Conservation (phyloP, 2,888 invertebrate genomes). For the Eristalis pertinax region DNA sequence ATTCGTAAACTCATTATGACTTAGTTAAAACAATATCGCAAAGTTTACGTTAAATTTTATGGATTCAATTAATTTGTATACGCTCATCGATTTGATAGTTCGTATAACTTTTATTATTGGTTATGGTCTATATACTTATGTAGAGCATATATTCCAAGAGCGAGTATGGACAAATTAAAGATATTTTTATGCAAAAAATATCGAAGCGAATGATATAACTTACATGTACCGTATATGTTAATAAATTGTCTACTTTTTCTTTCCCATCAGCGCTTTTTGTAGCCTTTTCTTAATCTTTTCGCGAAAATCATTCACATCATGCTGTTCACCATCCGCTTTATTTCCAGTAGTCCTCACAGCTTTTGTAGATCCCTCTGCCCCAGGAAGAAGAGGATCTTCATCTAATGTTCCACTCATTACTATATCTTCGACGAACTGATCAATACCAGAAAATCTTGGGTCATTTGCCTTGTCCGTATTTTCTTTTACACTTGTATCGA, state of each 20-base stretch:
- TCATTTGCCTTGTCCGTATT: not conserved
- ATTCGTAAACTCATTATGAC: too few relatives aligned
- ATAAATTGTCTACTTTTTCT: conserved; percentile 71
- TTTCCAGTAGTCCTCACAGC: not conserved
- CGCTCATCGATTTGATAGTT: too few relatives aligned
- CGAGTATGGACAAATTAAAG: too few relatives aligned
- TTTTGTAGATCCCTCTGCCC: not conserved
- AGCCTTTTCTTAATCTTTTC: conserved; percentile 79
- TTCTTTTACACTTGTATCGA: conserved; percentile 40
- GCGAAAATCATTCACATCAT: conserved; percentile 76
- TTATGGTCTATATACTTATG: too few relatives aligned
- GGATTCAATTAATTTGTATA: too few relatives aligned
- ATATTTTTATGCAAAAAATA: too few relatives aligned
- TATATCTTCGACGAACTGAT: conserved; percentile 29
- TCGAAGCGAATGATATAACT: not conserved
- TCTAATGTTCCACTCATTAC: conserved; percentile 16
- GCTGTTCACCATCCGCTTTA: not conserved
- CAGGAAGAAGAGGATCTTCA: conserved; percentile 7
- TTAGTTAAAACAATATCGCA: too few relatives aligned
- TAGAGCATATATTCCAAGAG: too few relatives aligned
- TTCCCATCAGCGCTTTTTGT: conserved; percentile 78
- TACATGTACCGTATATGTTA: not conserved
- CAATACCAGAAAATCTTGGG: not conserved
- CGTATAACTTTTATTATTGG: too few relatives aligned
- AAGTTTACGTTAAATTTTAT: too few relatives aligned